Evolutionary conservation across 1,140 invertebrate species (phyloP), one percentile per base, ranked within the genome.

Genomic region (Calephelis nemesis): DNA sequence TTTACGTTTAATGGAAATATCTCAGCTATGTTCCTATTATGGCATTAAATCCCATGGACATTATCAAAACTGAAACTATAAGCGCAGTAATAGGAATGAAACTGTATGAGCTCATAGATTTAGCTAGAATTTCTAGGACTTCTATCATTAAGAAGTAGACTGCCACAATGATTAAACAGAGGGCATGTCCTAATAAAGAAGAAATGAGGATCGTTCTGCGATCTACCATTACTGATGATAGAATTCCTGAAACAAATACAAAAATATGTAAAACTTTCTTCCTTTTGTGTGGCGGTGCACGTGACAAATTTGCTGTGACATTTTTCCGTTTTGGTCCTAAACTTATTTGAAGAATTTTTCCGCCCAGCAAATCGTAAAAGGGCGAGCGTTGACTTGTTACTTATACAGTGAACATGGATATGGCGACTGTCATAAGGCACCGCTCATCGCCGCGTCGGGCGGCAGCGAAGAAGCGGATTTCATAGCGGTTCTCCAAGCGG

Each of bases 201-300:
- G 93, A 76, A 2, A 96, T 82, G 0, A 97, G 86, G 0, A 98
- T 82, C 15, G 95, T 88, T 50, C 95, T 93, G 65, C 96, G 91
- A 3, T 97, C 97, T 3, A 96, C 95, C 19, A 97, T 80, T 9
- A 95, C 64, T 1, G 94, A 93, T 30, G 95, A 94, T 5, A 94
- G 79, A 19, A 92, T 75, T 73, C 95, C 96, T 73, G 93, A 40
- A 89, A 90, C 47, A 54, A 52, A 65, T n/a, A 48, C 9, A 48
- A 48, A 5, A 48, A 48, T 8, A 8, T 42, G 7, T 42, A 42
- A 42, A 42, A 42, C 42, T 42, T 42, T 42, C 42, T 42, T 5
- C 42, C 15, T 19, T 19, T 19, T 19, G 15, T 1, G 15, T 19
- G 0, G 15, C 15, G 15, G 15, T 19, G 15, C 15, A 19, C 15